phyloP scores from a whole-genome alignment of 2,113 vertebrate species.

The Dasyprocta punctata region DNA sequence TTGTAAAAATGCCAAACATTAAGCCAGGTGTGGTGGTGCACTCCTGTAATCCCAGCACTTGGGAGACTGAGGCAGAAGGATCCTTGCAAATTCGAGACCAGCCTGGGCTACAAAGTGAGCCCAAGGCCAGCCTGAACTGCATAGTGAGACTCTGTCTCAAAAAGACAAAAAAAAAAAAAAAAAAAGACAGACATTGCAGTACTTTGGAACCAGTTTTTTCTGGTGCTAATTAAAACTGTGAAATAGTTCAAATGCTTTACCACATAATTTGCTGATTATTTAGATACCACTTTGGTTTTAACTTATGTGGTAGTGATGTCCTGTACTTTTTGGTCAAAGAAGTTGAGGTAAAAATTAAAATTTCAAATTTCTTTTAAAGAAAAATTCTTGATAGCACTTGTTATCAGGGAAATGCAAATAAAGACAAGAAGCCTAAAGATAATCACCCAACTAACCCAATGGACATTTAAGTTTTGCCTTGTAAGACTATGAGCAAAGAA shows the following conservation, averaged over 20 bases:
- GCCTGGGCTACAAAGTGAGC: too few relatives aligned
- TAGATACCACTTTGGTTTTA: background rate
- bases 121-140: too few relatives aligned
- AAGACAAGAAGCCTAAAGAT: background rate
- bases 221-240: background rate
- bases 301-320: background rate
- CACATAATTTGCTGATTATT: background rate
- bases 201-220: background rate
- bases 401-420: background rate
- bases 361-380: background rate
- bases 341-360: background rate
- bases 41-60: too few relatives aligned
- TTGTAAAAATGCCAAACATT: background rate
- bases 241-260: background rate
- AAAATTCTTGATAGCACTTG: background rate
- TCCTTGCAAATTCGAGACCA: too few relatives aligned
- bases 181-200: background rate
- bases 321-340: background rate
- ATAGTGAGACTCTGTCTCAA: too few relatives aligned
- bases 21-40: too few relatives aligned
- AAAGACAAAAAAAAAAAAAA: background rate
- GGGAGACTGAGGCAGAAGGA: too few relatives aligned
- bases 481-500: conserved; percentile 9
- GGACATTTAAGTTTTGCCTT: background rate
- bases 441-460: background rate